A percentile compares a stretch with the other conserved stretches of the same genome.
These are phyloP conservation scores for Notospermus geniculatus DNA, from an alignment of 1,140 invertebrate species.

Conservation along the genomic window DNA sequence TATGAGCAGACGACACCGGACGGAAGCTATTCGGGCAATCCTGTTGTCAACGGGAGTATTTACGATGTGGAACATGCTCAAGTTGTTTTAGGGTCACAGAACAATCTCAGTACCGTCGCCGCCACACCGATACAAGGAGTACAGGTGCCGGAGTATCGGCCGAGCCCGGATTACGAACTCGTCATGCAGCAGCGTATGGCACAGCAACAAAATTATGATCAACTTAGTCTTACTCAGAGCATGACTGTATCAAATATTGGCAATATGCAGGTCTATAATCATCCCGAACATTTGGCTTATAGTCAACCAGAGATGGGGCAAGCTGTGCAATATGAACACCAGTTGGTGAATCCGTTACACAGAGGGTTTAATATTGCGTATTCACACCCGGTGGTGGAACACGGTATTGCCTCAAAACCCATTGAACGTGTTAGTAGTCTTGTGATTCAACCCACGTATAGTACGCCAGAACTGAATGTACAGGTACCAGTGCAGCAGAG, in stretches of 20 bases:
- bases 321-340: constrained; percentile 21
- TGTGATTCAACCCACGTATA: constrained; percentile 50
- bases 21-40: too few species aligned
- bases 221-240: constrained; percentile 12
- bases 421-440: constrained; percentile 38
- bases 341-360: neutral
- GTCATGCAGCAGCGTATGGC: constrained; percentile 69
- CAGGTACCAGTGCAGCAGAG: constrained; percentile 34
- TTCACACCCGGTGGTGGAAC: neutral
- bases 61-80: constrained; percentile 1
- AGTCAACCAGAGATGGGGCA: constrained; percentile 44
- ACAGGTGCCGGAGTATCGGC: constrained; percentile 78
- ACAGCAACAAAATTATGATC: constrained; percentile 22
- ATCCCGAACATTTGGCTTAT: constrained; percentile 34
- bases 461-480: constrained; percentile 58
- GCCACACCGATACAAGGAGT: neutral
- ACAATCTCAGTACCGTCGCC: neutral
- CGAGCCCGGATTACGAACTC: constrained; percentile 90
- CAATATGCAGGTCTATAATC: constrained; percentile 34
- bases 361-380: neutral
- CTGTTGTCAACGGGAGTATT: constrained; percentile 1
- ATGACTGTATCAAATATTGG: constrained; percentile 34
- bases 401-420: neutral
- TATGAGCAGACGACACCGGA: too few species aligned
- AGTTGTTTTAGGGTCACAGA: constrained; percentile 1